A percentile compares a stretch with the other conserved stretches of the same genome.
Evolutionary conservation across 2,888 invertebrate genomes (phyloP).

Genomic region (Hypselothyrea guttata): DNA sequence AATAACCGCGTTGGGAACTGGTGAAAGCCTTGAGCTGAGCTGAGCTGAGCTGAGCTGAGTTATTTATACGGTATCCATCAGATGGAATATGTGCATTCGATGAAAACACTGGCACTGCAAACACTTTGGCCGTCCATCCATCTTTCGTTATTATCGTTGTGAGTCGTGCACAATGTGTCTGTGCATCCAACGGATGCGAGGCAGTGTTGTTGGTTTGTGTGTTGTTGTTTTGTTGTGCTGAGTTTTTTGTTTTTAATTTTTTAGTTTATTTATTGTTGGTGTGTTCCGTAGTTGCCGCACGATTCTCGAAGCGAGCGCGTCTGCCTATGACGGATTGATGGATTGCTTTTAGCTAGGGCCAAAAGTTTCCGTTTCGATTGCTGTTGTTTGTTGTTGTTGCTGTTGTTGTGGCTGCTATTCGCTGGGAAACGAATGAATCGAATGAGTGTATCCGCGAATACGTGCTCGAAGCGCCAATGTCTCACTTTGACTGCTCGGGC

Average conservation of each 20-base stretch:
- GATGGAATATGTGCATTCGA: slow-evolving; percentile 49
- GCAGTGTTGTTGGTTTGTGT: too few relatives aligned
- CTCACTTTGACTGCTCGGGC: slow-evolving; percentile 83
- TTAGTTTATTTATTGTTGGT: slow-evolving; percentile 13
- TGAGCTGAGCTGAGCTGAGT: slow-evolving; percentile 28
- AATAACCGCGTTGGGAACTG: slow-evolving; percentile 19
- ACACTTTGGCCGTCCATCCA: slow-evolving; percentile 72
- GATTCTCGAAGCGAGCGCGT: slow-evolving; percentile 45
- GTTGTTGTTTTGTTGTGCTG: slow-evolving; percentile 24
- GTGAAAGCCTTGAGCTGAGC: too few relatives aligned
- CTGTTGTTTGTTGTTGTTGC: slow-evolving; percentile 20
- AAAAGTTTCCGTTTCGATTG: slow-evolving; percentile 38
- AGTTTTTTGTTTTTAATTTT: not conserved
- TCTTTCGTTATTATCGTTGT: slow-evolving; percentile 57
- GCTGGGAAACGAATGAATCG: slow-evolving; percentile 8
- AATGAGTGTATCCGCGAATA: slow-evolving; percentile 80
- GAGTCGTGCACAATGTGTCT: slow-evolving; percentile 28
- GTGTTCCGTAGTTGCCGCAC: slow-evolving; percentile 27
- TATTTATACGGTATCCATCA: not conserved
- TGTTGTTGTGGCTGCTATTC: too few relatives aligned
- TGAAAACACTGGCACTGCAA: slow-evolving; percentile 65
- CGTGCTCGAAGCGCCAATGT: slow-evolving; percentile 83
- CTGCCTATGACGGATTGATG: slow-evolving; percentile 63
- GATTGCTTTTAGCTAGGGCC: slow-evolving; percentile 46
- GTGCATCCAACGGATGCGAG: slow-evolving; percentile 58